Evolutionary conservation across 2,888 invertebrate species (phyloP).

Genomic region (Ditula angustiorana): DNA sequence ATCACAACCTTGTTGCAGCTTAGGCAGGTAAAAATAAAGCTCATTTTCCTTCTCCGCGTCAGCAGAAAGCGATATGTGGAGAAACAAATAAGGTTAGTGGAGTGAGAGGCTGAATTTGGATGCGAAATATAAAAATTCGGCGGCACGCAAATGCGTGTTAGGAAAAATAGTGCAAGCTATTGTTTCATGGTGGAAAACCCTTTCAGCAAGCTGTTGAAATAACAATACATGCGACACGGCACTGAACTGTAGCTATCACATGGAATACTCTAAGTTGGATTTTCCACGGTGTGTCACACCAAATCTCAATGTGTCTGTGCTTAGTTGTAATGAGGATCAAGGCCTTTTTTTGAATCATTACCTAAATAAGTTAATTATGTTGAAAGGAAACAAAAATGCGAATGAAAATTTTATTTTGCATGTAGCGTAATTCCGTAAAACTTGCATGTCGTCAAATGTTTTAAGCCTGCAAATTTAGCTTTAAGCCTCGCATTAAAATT

Average conservation of each 20-base stretch:
- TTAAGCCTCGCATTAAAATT: too few relatives aligned
- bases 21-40: constrained; percentile 47
- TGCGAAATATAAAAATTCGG: constrained; percentile 66
- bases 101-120: constrained; percentile 74
- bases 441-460: too few relatives aligned
- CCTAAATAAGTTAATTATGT: too few relatives aligned
- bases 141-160: constrained; percentile 71
- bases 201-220: constrained; percentile 22
- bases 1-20: constrained; percentile 43
- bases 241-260: background rate
- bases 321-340: background rate
- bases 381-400: too few relatives aligned
- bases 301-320: background rate
- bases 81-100: constrained; percentile 73
- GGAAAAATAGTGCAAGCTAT: constrained; percentile 37
- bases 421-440: too few relatives aligned
- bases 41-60: constrained; percentile 37
- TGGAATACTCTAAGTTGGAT: background rate
- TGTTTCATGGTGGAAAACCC: constrained; percentile 29
- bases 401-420: too few relatives aligned
- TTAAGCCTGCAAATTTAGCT: too few relatives aligned
- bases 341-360: background rate
- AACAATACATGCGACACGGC: constrained; percentile 8
- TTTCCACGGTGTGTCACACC: background rate
- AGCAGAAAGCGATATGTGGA: constrained; percentile 45